Conservation (phyloP, 2,888 invertebrate genomes). For the Phalera bucephala region DNA sequence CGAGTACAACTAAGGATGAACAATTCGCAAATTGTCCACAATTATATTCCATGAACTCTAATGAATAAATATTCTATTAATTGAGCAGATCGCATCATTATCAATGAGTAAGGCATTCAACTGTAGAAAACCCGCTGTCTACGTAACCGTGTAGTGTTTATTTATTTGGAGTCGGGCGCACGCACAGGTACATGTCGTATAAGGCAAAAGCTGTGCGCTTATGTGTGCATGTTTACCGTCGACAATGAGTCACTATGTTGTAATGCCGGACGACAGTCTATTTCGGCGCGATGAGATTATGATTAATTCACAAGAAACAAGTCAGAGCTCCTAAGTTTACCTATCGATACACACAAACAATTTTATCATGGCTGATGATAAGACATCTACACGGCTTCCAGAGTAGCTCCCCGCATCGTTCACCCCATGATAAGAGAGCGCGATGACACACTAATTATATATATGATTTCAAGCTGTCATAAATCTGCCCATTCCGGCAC, state of each 20-base stretch:
- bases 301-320: slow-evolving; percentile 50
- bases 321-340: slow-evolving; percentile 3
- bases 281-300: slow-evolving; percentile 77
- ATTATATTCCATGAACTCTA: slow-evolving; percentile 50
- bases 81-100: slow-evolving; percentile 49
- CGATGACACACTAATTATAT: background rate
- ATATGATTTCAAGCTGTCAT: background rate
- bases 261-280: slow-evolving; percentile 72
- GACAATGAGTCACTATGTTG: slow-evolving; percentile 72
- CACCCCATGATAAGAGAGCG: slow-evolving; percentile 1
- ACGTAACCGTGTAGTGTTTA: slow-evolving; percentile 58
- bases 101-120: slow-evolving; percentile 59
- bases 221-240: slow-evolving; percentile 56
- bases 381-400: background rate
- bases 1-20: slow-evolving; percentile 20
- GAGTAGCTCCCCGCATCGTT: background rate
- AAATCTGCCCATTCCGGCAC: slow-evolving; percentile 1
- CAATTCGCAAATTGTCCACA: slow-evolving; percentile 30
- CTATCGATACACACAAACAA: background rate
- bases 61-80: slow-evolving; percentile 57
- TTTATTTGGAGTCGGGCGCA: slow-evolving; percentile 58
- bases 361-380: slow-evolving; percentile 1
- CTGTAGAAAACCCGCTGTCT: slow-evolving; percentile 75
- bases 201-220: slow-evolving; percentile 57
- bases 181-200: slow-evolving; percentile 51